phyloP scores from a whole-genome alignment of 2,888 invertebrate species.

The Pomacea canaliculata region DNA sequence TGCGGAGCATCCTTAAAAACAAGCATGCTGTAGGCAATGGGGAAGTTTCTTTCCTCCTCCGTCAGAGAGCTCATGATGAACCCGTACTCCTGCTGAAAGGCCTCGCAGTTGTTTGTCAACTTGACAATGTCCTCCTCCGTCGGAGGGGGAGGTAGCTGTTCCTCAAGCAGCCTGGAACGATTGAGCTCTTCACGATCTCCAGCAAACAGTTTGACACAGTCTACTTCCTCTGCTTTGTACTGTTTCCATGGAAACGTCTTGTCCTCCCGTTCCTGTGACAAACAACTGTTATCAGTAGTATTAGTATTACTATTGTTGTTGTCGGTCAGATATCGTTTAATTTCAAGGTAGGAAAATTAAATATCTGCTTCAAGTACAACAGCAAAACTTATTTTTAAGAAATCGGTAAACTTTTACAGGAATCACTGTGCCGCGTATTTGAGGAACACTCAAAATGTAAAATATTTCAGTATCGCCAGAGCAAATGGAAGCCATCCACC shows the following conservation, averaged over 20 bases:
- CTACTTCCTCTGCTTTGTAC: neutral
- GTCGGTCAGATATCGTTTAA: too few relatives aligned
- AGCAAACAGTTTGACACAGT: slow-evolving; percentile 8
- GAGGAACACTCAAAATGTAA: too few relatives aligned
- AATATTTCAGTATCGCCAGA: too few relatives aligned
- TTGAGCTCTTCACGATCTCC: slow-evolving; percentile 1
- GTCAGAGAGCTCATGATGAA: slow-evolving; percentile 39
- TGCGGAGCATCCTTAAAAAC: slow-evolving; percentile 54
- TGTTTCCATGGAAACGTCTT: slow-evolving; percentile 13
- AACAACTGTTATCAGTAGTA: too few relatives aligned
- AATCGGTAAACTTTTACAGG: too few relatives aligned
- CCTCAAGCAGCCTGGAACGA: neutral
- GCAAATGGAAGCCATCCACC: too few relatives aligned
- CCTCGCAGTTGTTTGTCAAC: neutral
- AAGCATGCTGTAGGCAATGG: slow-evolving; percentile 55
- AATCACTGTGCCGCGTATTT: too few relatives aligned
- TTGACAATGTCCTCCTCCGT: neutral
- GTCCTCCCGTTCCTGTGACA: too few relatives aligned
- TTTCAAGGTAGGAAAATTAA: too few relatives aligned
- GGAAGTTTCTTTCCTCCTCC: slow-evolving; percentile 45
- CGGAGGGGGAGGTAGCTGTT: neutral
- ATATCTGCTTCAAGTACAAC: too few relatives aligned
- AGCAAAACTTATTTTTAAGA: too few relatives aligned
- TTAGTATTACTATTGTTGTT: too few relatives aligned
- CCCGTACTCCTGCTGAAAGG: slow-evolving; percentile 19